Percentiles rank a stretch among this genome's conserved stretches.
Conservation (phyloP, 2,797 vertebrate genomes). For the Propithecus perrieri region DNA sequence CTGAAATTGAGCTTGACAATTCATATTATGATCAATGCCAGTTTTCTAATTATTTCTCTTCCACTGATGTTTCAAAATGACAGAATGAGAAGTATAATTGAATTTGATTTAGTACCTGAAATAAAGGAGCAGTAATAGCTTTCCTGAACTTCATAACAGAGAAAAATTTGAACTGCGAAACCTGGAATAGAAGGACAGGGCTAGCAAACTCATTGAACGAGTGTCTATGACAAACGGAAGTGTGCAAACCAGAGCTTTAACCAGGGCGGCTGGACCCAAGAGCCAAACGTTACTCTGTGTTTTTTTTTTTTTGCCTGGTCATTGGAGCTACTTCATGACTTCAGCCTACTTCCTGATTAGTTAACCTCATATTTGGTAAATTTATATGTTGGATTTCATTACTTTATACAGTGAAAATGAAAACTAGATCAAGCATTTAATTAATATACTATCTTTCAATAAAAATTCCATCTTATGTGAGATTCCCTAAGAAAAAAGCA, state of each 20-base stretch:
- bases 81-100: constrained; percentile 75
- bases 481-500: background rate
- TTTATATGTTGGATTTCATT: background rate
- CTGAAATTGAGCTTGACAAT: constrained; percentile 77
- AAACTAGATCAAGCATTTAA: background rate
- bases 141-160: constrained; percentile 39
- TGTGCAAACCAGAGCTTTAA: background rate
- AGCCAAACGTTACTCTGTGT: background rate
- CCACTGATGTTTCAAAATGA: constrained; percentile 72
- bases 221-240: background rate
- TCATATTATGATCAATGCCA: constrained; percentile 80
- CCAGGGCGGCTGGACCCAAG: background rate
- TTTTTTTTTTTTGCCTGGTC: background rate
- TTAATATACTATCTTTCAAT: background rate
- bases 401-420: background rate
- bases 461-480: background rate
- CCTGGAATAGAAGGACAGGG: background rate
- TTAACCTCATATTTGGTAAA: background rate
- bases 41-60: constrained; percentile 83
- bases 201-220: background rate
- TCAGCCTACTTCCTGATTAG: background rate
- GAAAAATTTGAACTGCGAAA: background rate
- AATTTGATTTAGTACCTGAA: constrained; percentile 79
- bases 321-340: background rate
- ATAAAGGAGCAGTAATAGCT: constrained; percentile 69